Evolutionary conservation across 2,888 invertebrate genomes (phyloP), one percentile per base, ranked within the genome.

Genomic region (Eupithecia abbreviata): DNA sequence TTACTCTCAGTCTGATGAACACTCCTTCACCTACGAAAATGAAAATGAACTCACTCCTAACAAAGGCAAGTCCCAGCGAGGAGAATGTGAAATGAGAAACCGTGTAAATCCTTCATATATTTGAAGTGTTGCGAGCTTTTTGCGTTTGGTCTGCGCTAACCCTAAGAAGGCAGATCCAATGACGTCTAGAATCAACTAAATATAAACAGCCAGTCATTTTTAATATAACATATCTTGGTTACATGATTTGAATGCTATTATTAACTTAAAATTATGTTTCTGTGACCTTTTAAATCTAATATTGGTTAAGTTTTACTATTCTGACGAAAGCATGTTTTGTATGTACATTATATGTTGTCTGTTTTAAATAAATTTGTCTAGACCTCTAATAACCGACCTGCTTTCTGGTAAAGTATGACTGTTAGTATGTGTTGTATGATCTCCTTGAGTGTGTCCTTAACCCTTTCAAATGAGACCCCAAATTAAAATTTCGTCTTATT

Each of bases 361-460:
- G 42, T 62, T 42, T 13, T 42, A 42, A 69, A 47, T 47, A 7
- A 45, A 68, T n/a, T 45, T 72, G 66, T 66, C 66, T 51, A 49
- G 73, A 73, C 73, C 66, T 73, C 66, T 43, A 55, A 55, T 69
- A 66, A 69, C 49, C 51, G 51, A 69, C 18, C 73, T 72, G 69
- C 69, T 68, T 72, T 42, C 41, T 77, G 58, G 45, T 71, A 51
- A 65, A 69, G 71, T 77, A 41, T 74, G 77, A 55, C 49, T 77
- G 72, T 72, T 74, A 30, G 30, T 30, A 30, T 30, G 30, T 42
- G 41, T 47, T 72, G 51, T 77, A 71, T 74, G 74, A 74, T 72
- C 72, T 77, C 51, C 55, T 55, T 75, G 77, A 73, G 47, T 71
- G 49, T 66, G 51, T 65, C 55, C 51, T 18, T 72, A 74, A 43